Conservation (phyloP, 2,888 invertebrate genomes). For the Limenitis camilla region DNA sequence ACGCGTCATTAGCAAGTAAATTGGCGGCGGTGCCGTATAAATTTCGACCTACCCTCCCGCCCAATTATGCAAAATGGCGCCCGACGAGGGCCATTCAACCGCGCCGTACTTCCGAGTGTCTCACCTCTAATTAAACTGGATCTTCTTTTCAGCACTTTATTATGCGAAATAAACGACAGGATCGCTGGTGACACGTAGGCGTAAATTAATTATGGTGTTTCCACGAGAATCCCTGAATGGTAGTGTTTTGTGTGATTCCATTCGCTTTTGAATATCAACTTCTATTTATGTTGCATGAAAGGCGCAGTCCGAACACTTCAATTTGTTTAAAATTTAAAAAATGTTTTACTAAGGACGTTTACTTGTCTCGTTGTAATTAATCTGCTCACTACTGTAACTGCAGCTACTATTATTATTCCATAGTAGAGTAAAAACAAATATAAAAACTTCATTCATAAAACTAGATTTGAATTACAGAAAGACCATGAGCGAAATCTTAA, state of each 20-base stretch:
- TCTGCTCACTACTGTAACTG: conserved; percentile 1
- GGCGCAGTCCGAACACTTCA: conserved; percentile 11
- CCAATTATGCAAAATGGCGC: conserved; percentile 75
- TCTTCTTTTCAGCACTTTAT: conserved; percentile 72
- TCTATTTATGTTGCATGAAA: conserved; percentile 16
- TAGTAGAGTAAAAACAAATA: not conserved
- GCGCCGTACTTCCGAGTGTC: conserved; percentile 65
- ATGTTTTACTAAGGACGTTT: conserved; percentile 5
- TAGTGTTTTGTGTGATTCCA: conserved; percentile 23
- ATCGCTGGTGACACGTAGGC: conserved; percentile 38
- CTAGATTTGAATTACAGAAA: not conserved
- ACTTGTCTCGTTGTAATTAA: conserved; percentile 8
- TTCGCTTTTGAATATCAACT: conserved; percentile 19
- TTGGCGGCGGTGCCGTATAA: conserved; percentile 70
- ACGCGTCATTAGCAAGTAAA: conserved; percentile 73
- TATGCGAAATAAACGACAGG: conserved; percentile 66
- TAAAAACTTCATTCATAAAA: conserved; percentile 2
- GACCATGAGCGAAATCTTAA: not conserved
- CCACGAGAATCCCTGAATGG: conserved; percentile 26
- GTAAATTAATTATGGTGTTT: conserved; percentile 45
- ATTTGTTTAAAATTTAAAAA: conserved; percentile 6
- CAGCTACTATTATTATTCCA: conserved; percentile 2
- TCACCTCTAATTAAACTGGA: conserved; percentile 72
- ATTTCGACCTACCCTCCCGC: conserved; percentile 69
- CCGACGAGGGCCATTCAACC: conserved; percentile 67